Evolutionary conservation across 2,888 invertebrate species (phyloP).

Genomic region (Eilema depressum): DNA sequence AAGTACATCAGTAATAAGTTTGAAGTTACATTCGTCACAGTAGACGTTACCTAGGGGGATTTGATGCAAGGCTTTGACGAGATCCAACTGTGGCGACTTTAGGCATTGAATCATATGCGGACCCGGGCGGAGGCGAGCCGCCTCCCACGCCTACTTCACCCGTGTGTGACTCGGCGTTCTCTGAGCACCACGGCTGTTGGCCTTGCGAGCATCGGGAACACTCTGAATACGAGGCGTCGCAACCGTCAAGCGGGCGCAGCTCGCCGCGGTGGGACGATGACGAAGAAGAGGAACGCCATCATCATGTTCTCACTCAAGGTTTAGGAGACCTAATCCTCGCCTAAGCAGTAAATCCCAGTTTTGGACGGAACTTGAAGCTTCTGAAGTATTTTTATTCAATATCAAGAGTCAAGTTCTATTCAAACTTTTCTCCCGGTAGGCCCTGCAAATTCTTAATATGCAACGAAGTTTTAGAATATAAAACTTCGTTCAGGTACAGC

Average conservation of each 20-base stretch:
- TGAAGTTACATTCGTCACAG: constrained; percentile 14
- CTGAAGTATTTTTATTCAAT: constrained; percentile 5
- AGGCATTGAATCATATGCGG: constrained; percentile 83
- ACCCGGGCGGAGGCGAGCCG: constrained; percentile 81
- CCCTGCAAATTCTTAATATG: constrained; percentile 57
- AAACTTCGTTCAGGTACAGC: constrained; percentile 68
- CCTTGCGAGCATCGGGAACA: constrained; percentile 80
- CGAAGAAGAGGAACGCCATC: constrained; percentile 77
- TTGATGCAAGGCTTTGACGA: constrained; percentile 40
- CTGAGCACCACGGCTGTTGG: constrained; percentile 83
- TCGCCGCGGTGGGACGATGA: constrained; percentile 83
- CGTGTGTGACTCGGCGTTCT: constrained; percentile 83
- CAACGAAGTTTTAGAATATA: constrained; percentile 45
- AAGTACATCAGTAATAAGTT: constrained; percentile 25
- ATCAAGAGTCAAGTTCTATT: constrained; percentile 71
- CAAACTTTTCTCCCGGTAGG: constrained; percentile 59
- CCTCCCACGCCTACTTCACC: constrained; percentile 83
- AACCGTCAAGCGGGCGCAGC: constrained; percentile 80
- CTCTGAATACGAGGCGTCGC: constrained; percentile 73
- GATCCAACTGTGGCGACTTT: constrained; percentile 57
- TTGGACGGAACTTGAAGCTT: constrained; percentile 54
- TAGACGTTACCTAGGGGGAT: constrained; percentile 26
- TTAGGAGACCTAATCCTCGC: constrained; percentile 64
- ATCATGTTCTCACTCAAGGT: constrained; percentile 82
- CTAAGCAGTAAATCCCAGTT: constrained; percentile 49